Evolutionary conservation across 2,888 invertebrate genomes (phyloP), one percentile per base, ranked within the genome.

Genomic region (Chouioia cunea): DNA sequence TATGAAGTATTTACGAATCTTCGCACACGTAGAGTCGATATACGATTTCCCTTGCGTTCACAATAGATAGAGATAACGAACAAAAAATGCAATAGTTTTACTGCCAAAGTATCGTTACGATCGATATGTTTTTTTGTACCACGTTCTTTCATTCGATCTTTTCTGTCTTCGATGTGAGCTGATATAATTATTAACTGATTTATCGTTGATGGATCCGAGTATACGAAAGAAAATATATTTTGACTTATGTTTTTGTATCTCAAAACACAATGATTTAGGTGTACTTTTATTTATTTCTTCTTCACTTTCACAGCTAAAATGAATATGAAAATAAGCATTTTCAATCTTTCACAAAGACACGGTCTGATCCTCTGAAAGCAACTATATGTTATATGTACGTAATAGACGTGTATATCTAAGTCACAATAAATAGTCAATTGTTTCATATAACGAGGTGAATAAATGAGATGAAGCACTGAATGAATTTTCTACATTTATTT

Each of bases 391-490:
- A 80, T 77, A 79, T 81, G 79, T 78, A 77, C 74, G 76, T 77
- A 74, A 75, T 80, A 80, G 78, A 76, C 77, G 77, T 77, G 78
- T 78, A 79, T 79, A 79, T 77, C 75, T 80, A 80, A 80, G 78
- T 79, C 78, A 80, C 78, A 81, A 81, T 82, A 80, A 80, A 80
- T 82, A 83, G 83, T 83, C 83, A 83, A 83, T 83, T 83, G 83
- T 83, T 83, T 83, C 80, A 77, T 80, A 83, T 73, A 71, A 68
- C 63, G 54, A 71, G 59, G 78, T 75, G 74, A 79, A 78, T 79
- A 80, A 79, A 67, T 74, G 69, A 78, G 76, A 77, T 73, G 63
- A 75, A 77, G 76, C 67, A 75, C 58, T 68, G 71, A 23, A 46
- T 44, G 52, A 50, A 23, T 47, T 68, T 62, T 65, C 58, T 64